phyloP scores from a whole-genome alignment of 2,113 vertebrate species.

The Epinephelus cyanopodus region DNA sequence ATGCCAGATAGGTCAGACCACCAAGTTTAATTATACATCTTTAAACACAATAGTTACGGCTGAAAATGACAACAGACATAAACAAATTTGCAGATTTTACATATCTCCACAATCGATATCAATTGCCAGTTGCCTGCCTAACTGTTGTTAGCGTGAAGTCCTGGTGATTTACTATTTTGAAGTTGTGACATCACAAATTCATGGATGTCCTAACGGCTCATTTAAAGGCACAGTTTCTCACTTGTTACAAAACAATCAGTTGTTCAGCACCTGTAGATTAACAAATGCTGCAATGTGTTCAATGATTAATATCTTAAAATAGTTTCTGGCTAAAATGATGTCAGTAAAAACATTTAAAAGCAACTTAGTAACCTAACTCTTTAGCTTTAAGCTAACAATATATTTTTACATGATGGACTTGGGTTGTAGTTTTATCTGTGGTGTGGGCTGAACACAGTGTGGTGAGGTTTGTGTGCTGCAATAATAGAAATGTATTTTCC shows the following conservation, averaged over 20 bases:
- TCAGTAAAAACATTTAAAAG: background rate
- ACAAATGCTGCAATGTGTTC: background rate
- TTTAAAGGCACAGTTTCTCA: no score
- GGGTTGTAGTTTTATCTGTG: constrained; percentile 39
- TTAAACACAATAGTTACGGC: no score
- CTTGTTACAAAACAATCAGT: background rate
- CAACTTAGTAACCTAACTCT: background rate
- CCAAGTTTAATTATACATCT: no score
- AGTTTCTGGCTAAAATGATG: background rate
- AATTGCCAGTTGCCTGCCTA: no score
- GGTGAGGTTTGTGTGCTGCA: constrained; percentile 39
- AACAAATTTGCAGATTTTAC: no score
- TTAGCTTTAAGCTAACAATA: background rate
- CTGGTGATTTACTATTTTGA: no score
- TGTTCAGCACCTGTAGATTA: background rate
- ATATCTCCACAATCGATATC: no score
- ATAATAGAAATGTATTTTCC: constrained; percentile 60
- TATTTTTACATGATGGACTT: background rate
- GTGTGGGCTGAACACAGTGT: constrained; percentile 49
- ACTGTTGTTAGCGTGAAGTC: no score
- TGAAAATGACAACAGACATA: no score
- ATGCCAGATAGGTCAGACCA: no score
- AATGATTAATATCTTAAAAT: background rate
- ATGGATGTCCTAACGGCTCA: no score
- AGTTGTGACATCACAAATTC: no score